Evolutionary conservation across 2,888 invertebrate species (phyloP).

Genomic region (Zaprionus bogoriensis): DNA sequence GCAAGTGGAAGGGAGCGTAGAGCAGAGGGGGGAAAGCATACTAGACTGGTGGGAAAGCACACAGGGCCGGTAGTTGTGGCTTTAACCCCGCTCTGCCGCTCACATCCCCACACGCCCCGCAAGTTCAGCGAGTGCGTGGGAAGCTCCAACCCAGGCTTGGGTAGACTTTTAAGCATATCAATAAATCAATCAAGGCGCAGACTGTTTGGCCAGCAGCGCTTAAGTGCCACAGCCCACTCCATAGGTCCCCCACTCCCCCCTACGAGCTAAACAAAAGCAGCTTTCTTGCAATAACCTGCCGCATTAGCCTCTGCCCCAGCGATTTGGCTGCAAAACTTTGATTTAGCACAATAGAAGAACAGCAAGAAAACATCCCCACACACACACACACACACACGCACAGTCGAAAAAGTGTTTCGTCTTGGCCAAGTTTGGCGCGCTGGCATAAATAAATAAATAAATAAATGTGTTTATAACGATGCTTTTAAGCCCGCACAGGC

Average conservation of each 20-base stretch:
- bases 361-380: slow-evolving; percentile 19
- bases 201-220: slow-evolving; percentile 34
- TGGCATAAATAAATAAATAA: slow-evolving; percentile 79
- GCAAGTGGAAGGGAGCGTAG: background rate
- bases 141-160: too few species aligned
- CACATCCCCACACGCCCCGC: slow-evolving; percentile 20
- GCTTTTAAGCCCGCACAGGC: slow-evolving; percentile 74
- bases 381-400: slow-evolving; percentile 1
- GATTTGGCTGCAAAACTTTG: slow-evolving; percentile 70
- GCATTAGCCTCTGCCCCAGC: slow-evolving; percentile 62
- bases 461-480: slow-evolving; percentile 77
- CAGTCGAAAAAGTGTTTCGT: slow-evolving; percentile 63
- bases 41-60: slow-evolving; percentile 68
- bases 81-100: background rate
- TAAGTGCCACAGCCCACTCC: slow-evolving; percentile 41
- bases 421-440: slow-evolving; percentile 59
- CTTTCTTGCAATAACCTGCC: slow-evolving; percentile 53
- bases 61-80: background rate
- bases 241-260: background rate
- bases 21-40: slow-evolving; percentile 29
- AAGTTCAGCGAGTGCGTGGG: slow-evolving; percentile 76
- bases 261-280: slow-evolving; percentile 52
- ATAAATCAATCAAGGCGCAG: slow-evolving; percentile 64
- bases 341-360: slow-evolving; percentile 64
- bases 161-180: slow-evolving; percentile 34